Percentiles rank a stretch among this genome's conserved stretches.
phyloP scores from a whole-genome alignment of 2,888 invertebrate genomes.

The Desoria tigrina region DNA sequence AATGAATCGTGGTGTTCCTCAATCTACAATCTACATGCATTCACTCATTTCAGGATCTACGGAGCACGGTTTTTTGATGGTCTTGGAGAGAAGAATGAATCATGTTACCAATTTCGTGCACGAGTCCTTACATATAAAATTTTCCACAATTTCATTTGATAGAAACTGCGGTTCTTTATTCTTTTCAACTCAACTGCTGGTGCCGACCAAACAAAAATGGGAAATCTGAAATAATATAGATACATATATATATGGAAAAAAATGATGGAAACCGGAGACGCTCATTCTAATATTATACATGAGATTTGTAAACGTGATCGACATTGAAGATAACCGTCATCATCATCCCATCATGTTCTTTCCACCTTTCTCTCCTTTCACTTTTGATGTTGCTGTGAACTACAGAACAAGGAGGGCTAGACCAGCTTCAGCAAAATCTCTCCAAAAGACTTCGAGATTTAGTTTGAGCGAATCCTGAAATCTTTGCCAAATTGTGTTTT shows the following conservation, averaged over 20 bases:
- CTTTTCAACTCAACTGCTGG: neutral
- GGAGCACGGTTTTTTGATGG: neutral
- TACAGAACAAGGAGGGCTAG: no score
- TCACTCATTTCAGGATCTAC: neutral
- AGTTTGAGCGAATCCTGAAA: no score
- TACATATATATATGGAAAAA: slow-evolving; percentile 8
- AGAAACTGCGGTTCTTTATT: neutral
- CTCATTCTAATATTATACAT: slow-evolving; percentile 51
- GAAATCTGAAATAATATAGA: slow-evolving; percentile 20
- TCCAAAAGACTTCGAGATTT: no score
- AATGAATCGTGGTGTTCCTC: slow-evolving; percentile 1
- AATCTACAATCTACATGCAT: neutral
- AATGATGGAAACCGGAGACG: slow-evolving; percentile 35
- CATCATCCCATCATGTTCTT: slow-evolving; percentile 29
- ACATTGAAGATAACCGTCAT: slow-evolving; percentile 48
- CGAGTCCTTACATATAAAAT: slow-evolving; percentile 23
- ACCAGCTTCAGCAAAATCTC: no score
- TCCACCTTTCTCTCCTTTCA: slow-evolving; percentile 8
- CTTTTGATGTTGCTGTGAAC: neutral
- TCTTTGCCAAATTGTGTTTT: no score
- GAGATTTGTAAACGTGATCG: slow-evolving; percentile 52
- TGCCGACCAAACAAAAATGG: slow-evolving; percentile 14
- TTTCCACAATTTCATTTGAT: slow-evolving; percentile 13
- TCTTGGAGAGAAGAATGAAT: slow-evolving; percentile 5
- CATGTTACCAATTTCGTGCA: slow-evolving; percentile 22